These are phyloP conservation scores for Prunella himalayana DNA, from an alignment of 2,113 vertebrate genomes.

Conservation along the genomic window DNA sequence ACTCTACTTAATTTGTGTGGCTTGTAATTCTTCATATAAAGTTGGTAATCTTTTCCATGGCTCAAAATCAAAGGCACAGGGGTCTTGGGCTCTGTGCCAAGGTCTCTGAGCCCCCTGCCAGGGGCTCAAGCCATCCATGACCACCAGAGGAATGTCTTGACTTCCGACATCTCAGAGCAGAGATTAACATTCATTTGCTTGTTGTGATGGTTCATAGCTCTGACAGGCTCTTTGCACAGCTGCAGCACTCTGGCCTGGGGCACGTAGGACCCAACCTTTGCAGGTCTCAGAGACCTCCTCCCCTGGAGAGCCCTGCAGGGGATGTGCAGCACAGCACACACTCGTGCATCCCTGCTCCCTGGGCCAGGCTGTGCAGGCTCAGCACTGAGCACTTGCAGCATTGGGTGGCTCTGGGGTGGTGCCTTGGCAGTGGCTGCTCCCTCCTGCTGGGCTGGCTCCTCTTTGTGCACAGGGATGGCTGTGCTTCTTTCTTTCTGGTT, in stretches of 20 bases:
- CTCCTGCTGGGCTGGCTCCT: not conserved
- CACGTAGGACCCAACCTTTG: accelerated
- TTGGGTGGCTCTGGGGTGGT: not conserved
- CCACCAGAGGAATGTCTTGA: too few relatives aligned
- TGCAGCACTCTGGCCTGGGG: not conserved
- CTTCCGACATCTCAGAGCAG: too few relatives aligned
- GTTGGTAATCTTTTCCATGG: too few relatives aligned
- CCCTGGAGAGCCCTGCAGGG: accelerated
- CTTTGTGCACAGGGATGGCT: accelerated
- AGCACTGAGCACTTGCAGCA: not conserved
- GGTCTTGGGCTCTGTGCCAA: too few relatives aligned
- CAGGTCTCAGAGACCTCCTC: not conserved
- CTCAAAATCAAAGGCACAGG: too few relatives aligned
- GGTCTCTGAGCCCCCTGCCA: too few relatives aligned
- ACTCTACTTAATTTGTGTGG: too few relatives aligned
- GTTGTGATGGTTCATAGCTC: not conserved
- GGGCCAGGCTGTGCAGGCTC: not conserved
- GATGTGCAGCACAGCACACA: accelerated
- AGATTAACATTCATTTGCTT: not conserved
- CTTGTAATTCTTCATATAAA: too few relatives aligned
- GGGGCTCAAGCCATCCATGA: too few relatives aligned
- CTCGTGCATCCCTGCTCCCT: not conserved
- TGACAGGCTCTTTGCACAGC: not conserved
- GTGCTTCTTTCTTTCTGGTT: not conserved
- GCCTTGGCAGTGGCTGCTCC: not conserved